Evolutionary conservation across 2,888 invertebrate species (phyloP), one percentile per base, ranked within the genome.

Genomic region (Rhagophthalmus giganteus): DNA sequence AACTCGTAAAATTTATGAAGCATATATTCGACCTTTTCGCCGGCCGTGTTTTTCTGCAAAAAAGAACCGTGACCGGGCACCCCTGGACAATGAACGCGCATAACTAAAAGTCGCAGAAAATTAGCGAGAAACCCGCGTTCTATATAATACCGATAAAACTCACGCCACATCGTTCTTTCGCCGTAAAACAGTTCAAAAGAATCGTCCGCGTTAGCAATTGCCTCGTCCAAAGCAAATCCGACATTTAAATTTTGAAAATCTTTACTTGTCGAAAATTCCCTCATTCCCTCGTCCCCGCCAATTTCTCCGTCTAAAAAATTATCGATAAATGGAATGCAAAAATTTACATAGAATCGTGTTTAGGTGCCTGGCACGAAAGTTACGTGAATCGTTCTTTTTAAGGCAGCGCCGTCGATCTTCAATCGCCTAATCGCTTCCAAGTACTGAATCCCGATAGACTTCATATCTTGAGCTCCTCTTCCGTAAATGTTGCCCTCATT

Each of bases 201-300:
- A 4, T 87, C 82, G 25, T 72, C 79, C 0, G 83, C 82, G 62
- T 80, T 85, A 0, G 89, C 87, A 74, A 88, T 81, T 2, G 94
- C 94, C 76, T 95, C 95, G 69, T 95, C 95, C 55, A 95, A 71
- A 0, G 88, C 86, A 74, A 93, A 89, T 1, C 89, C 93, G 47
- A 94, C 76, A 66, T 93, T 92, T 7, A 95, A 73, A 0, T 80
- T 76, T 63, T 82, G 82, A 69, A 94, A 94, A 34, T 87, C 84
- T n/a, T 83, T 76, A 0, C 85, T 85, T 27, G 81, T 69, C 0
- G 90, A 83, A 74, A 93, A 94, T 51, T 80, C 76, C 57, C 79
- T 76, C 92, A 94, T 93, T 9, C 94, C 94, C 45, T 85, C 81
- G 2, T 79, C 76, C 0, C 93, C 92, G 2, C 93, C 93, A 63